These are phyloP conservation scores for Bicyclus anynana DNA, from an alignment of 1,140 invertebrate genomes.

Conservation along the genomic window DNA sequence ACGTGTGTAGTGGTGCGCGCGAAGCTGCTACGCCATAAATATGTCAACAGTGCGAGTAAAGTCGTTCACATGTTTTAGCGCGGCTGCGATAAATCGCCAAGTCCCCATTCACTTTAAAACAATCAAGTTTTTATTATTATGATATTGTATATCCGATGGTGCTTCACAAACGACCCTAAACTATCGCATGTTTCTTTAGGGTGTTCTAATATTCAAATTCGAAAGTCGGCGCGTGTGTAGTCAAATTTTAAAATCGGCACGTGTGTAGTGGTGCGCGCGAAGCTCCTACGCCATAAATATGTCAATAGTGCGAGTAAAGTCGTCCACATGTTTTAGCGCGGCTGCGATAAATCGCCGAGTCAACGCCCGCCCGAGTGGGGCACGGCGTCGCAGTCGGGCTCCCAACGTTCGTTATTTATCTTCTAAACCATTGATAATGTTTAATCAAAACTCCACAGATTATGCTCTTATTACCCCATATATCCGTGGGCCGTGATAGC, in stretches of 20 bases:
- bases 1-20: background rate
- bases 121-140: too few species aligned
- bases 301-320: constrained; percentile 39
- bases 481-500: background rate
- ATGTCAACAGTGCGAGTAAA: constrained; percentile 41
- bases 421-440: background rate
- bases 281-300: constrained; percentile 32
- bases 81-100: constrained; percentile 31
- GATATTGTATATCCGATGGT: too few species aligned
- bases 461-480: background rate
- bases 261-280: background rate
- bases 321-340: constrained; percentile 19
- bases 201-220: too few species aligned
- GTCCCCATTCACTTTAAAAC: too few species aligned
- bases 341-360: constrained; percentile 35
- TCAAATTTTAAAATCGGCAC: background rate
- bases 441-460: background rate
- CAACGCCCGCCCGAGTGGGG: constrained; percentile 33
- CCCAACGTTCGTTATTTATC: constrained; percentile 8
- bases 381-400: constrained; percentile 12
- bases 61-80: constrained; percentile 20
- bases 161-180: too few species aligned
- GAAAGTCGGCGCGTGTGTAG: too few species aligned
- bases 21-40: constrained; percentile 28
- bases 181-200: too few species aligned